These are phyloP conservation scores for Drosophila punjabiensis DNA, from an alignment of 1,140 invertebrate species.

Conservation along the genomic window DNA sequence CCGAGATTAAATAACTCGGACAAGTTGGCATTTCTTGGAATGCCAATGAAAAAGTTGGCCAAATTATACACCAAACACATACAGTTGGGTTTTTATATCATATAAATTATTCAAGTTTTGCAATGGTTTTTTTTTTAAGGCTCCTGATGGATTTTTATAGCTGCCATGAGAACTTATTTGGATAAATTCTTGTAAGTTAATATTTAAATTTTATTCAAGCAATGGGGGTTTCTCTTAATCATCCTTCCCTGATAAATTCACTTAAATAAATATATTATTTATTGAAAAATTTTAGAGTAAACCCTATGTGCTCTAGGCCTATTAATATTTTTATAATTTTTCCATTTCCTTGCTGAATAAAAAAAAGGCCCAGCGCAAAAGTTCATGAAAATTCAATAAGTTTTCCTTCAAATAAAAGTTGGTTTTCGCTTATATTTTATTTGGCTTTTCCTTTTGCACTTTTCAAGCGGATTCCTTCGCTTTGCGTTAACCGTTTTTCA, in stretches of 20 bases:
- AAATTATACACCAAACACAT: background rate
- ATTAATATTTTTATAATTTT: slow-evolving; percentile 31
- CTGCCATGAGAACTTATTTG: background rate
- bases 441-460: slow-evolving; percentile 28
- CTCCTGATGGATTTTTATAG: background rate
- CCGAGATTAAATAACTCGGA: slow-evolving; percentile 29
- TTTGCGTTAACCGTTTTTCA: slow-evolving; percentile 27
- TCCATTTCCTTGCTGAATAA: background rate
- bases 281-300: background rate
- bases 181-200: background rate
- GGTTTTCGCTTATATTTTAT: slow-evolving; percentile 30
- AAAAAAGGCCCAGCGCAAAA: slow-evolving; percentile 28
- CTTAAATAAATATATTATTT: background rate
- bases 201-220: background rate
- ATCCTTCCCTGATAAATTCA: background rate
- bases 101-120: slow-evolving; percentile 3
- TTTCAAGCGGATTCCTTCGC: slow-evolving; percentile 20
- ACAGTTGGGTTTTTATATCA: background rate
- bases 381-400: slow-evolving; percentile 79
- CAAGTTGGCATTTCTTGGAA: slow-evolving; percentile 8
- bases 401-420: slow-evolving; percentile 63
- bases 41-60: slow-evolving; percentile 1
- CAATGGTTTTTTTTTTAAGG: background rate
- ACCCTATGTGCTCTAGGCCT: background rate
- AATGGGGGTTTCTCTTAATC: background rate